Conservation (phyloP, 2,797 vertebrate genomes). For the Liasis olivaceus region DNA sequence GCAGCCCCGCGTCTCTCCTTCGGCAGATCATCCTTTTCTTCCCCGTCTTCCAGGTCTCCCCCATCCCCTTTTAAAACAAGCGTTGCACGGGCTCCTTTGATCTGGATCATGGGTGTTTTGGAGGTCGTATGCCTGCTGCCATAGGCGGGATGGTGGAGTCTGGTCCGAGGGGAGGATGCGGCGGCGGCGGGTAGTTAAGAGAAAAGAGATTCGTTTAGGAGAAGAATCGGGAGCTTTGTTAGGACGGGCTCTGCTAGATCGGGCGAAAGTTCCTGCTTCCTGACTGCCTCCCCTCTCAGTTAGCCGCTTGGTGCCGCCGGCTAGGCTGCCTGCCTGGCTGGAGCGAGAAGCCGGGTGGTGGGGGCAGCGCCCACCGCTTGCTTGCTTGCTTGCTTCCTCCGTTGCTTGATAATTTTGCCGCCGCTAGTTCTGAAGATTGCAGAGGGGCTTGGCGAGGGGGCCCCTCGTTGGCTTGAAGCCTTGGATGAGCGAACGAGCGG, state of each 20-base stretch:
- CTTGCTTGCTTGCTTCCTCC: neutral
- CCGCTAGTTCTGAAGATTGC: neutral
- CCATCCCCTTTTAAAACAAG: fast-evolving
- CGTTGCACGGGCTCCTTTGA: neutral
- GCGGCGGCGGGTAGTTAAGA: too few relatives aligned
- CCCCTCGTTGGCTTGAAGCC: neutral
- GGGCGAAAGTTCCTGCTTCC: constrained; percentile 1
- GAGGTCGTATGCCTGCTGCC: constrained; percentile 14
- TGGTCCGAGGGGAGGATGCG: neutral
- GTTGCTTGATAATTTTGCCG: neutral
- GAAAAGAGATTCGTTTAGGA: neutral
- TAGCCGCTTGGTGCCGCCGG: neutral
- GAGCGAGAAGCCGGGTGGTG: neutral
- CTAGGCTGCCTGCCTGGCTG: neutral
- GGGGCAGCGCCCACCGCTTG: neutral
- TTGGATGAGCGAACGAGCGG: neutral
- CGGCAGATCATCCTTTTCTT: neutral
- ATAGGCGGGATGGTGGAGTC: neutral
- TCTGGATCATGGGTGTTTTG: neutral
- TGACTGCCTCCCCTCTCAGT: neutral
- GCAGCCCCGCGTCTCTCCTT: neutral
- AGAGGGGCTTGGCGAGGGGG: neutral
- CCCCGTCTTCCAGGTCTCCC: fast-evolving
- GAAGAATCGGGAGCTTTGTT: constrained; percentile 31
- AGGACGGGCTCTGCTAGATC: neutral